Evolutionary conservation across 1,140 invertebrate genomes (phyloP).

Genomic region (Trichoplusia ni): DNA sequence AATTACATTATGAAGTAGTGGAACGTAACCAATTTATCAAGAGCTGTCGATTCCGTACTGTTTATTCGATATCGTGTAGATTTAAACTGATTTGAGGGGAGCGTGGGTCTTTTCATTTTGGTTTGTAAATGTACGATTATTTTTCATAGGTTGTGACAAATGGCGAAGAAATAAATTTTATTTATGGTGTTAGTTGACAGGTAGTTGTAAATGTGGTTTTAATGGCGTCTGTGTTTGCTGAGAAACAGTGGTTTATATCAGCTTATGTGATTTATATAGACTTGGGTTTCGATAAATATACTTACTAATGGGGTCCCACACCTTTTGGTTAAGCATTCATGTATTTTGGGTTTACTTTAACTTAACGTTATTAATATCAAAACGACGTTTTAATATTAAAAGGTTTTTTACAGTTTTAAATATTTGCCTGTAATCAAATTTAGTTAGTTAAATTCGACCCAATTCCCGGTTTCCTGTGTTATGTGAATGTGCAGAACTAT

Average conservation of each 20-base stretch:
- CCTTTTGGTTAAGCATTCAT: too few species aligned
- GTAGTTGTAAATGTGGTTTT: slow-evolving; percentile 61
- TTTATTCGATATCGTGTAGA: slow-evolving; percentile 5
- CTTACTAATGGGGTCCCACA: not conserved
- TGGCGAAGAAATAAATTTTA: slow-evolving; percentile 59
- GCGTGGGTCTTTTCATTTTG: slow-evolving; percentile 36
- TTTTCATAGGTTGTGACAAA: slow-evolving; percentile 63
- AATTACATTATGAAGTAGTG: slow-evolving; percentile 43
- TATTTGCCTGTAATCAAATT: too few species aligned
- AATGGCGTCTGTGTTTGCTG: slow-evolving; percentile 47
- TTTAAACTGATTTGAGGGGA: slow-evolving; percentile 14
- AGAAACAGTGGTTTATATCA: slow-evolving; percentile 1
- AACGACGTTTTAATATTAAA: too few species aligned
- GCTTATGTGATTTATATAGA: slow-evolving; percentile 56
- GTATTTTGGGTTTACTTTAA: not conserved
- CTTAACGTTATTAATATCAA: too few species aligned
- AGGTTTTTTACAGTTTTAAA: too few species aligned
- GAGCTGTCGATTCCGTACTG: slow-evolving; percentile 27
- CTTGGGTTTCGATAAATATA: slow-evolving; percentile 10
- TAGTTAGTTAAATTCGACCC: too few species aligned
- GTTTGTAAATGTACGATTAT: slow-evolving; percentile 42
- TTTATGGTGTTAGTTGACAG: slow-evolving; percentile 60
- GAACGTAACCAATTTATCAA: slow-evolving; percentile 35
- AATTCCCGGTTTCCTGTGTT: too few species aligned
- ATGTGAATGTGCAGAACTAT: too few species aligned